These are phyloP conservation scores for Hyphantria cunea DNA, from an alignment of 1,140 invertebrate genomes.

Conservation along the genomic window DNA sequence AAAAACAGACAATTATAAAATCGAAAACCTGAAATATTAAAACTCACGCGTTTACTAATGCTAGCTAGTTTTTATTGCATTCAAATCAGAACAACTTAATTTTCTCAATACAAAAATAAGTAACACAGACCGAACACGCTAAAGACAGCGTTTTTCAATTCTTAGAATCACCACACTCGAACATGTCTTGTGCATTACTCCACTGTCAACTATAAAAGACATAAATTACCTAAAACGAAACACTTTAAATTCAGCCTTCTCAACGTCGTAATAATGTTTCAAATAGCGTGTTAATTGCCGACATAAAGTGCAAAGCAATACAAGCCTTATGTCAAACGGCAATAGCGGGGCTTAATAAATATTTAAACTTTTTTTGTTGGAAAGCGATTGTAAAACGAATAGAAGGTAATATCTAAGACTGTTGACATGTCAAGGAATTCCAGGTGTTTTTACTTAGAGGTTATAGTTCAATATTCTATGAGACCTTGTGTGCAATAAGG, in stretches of 20 bases:
- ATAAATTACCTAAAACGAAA: slow-evolving; percentile 7
- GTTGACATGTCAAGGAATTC: slow-evolving; percentile 16
- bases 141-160: slow-evolving; percentile 55
- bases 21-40: slow-evolving; percentile 5
- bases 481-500: slow-evolving; percentile 28
- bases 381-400: slow-evolving; percentile 58
- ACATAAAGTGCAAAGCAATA: slow-evolving; percentile 52
- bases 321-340: slow-evolving; percentile 63
- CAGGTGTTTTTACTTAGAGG: slow-evolving; percentile 22
- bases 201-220: slow-evolving; percentile 19
- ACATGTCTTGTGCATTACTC: slow-evolving; percentile 55
- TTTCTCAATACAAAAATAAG: slow-evolving; percentile 46
- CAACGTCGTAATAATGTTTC: neutral
- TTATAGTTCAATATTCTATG: slow-evolving; percentile 30
- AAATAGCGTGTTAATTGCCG: slow-evolving; percentile 1
- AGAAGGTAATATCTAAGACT: slow-evolving; percentile 50
- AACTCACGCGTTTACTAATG: slow-evolving; percentile 11
- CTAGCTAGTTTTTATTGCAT: slow-evolving; percentile 30
- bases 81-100: slow-evolving; percentile 61
- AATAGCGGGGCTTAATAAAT: slow-evolving; percentile 56
- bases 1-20: slow-evolving; percentile 5
- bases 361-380: slow-evolving; percentile 51
- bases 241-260: slow-evolving; percentile 7
- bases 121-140: slow-evolving; percentile 38
- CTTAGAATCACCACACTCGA: slow-evolving; percentile 55